Percentiles rank a stretch among this genome's conserved stretches.
Evolutionary conservation across 2,113 vertebrate species (phyloP).

Genomic region (Neogobius melanostomus): DNA sequence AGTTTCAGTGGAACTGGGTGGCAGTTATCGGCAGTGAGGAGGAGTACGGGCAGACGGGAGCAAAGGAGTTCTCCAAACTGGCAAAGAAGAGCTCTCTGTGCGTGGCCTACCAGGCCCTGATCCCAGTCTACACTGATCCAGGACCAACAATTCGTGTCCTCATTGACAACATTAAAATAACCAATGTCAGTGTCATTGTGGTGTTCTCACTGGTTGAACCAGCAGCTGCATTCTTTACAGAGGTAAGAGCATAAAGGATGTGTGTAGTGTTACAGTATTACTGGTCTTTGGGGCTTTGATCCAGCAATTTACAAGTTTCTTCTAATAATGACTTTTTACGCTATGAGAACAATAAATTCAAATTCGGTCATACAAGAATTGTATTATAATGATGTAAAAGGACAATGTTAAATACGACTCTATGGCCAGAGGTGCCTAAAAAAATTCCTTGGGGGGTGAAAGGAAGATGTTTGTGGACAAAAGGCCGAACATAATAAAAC

Average conservation of each 20-base stretch:
- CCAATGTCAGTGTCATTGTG: slow-evolving; percentile 76
- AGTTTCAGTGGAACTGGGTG: slow-evolving; percentile 88
- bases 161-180: slow-evolving; percentile 26
- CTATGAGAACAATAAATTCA: no score
- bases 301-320: no score
- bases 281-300: no score
- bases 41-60: slow-evolving; percentile 81
- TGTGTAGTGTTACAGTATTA: neutral
- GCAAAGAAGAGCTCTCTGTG: slow-evolving; percentile 71
- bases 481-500: no score
- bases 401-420: no score
- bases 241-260: slow-evolving; percentile 51
- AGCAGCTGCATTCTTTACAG: slow-evolving; percentile 59
- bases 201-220: slow-evolving; percentile 45
- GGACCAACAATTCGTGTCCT: slow-evolving; percentile 23
- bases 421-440: no score
- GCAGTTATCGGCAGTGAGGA: slow-evolving; percentile 82
- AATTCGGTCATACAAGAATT: no score
- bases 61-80: slow-evolving; percentile 73
- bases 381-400: no score
- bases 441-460: no score
- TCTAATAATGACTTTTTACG: no score
- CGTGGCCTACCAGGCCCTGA: slow-evolving; percentile 81
- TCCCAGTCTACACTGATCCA: slow-evolving; percentile 66
- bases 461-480: no score